A percentile compares a stretch with the other conserved stretches of the same genome.
Conservation (phyloP, 2,113 vertebrate species). For the Ardeotis arabs region DNA sequence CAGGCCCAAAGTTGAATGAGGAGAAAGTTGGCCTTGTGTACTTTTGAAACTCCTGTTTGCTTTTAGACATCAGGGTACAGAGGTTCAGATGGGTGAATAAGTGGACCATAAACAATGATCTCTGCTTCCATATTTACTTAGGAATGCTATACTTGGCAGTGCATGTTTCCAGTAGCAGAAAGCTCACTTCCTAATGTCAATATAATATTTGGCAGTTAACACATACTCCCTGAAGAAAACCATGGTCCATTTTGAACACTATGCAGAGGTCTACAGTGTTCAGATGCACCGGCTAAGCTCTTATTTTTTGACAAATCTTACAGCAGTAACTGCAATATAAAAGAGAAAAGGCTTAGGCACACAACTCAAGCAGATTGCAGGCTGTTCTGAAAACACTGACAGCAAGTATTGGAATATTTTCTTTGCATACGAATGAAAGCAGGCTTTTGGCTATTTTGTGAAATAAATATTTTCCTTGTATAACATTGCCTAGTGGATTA, state of each 20-base stretch:
- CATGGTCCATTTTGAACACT: neutral
- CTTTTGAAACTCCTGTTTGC: neutral
- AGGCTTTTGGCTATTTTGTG: neutral
- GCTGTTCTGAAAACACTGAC: neutral
- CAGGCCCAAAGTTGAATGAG: slow-evolving; percentile 11
- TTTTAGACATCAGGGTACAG: slow-evolving; percentile 2
- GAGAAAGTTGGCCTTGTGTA: slow-evolving; percentile 4
- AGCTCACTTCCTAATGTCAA: slow-evolving; percentile 72
- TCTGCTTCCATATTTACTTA: slow-evolving; percentile 67
- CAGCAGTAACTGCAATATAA: neutral
- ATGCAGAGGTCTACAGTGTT: neutral
- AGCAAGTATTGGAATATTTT: neutral
- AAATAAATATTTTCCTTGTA: slow-evolving; percentile 22
- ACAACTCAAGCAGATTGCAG: neutral
- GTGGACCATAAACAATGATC: slow-evolving; percentile 67
- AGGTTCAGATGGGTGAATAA: slow-evolving; percentile 13
- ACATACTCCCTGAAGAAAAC: neutral
- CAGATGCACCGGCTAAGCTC: neutral
- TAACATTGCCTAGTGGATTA: neutral
- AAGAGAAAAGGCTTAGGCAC: neutral
- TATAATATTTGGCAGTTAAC: slow-evolving; percentile 56
- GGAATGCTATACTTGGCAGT: slow-evolving; percentile 75
- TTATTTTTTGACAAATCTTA: neutral
- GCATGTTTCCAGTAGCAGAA: slow-evolving; percentile 66
- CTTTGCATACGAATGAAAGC: neutral